Conservation (phyloP, 2,113 vertebrate species). For the Tupaia tana region DNA sequence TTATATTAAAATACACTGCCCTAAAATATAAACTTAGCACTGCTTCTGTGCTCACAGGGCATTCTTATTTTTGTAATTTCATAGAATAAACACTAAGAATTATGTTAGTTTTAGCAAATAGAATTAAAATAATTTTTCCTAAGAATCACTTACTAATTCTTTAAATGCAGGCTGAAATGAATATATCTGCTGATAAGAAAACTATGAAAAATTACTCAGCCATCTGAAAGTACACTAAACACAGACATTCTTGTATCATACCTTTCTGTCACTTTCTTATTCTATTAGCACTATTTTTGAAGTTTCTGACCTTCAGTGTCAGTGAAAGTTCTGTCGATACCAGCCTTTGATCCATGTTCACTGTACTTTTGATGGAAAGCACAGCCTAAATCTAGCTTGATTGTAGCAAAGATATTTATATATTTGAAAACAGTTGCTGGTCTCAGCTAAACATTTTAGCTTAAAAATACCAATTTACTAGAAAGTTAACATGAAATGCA, state of each 20-base stretch:
- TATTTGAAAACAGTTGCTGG: slow-evolving; percentile 20
- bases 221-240: background rate
- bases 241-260: background rate
- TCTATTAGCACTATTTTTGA: background rate
- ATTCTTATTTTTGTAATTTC: background rate
- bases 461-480: background rate
- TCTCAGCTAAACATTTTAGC: slow-evolving; percentile 19
- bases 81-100: background rate
- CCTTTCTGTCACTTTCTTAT: background rate
- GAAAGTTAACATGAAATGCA: background rate
- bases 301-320: slow-evolving; percentile 39
- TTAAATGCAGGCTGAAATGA: background rate
- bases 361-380: background rate
- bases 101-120: background rate
- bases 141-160: background rate
- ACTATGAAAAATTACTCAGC: background rate
- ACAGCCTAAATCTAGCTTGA: background rate
- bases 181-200: background rate
- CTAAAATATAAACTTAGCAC: background rate
- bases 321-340: background rate
- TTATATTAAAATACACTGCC: background rate
- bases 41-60: background rate
- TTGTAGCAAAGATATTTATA: background rate
- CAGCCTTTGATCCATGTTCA: background rate
- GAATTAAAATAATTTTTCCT: background rate